Conservation (phyloP, 2,888 invertebrate genomes). For the Scrobipalpa costella region DNA sequence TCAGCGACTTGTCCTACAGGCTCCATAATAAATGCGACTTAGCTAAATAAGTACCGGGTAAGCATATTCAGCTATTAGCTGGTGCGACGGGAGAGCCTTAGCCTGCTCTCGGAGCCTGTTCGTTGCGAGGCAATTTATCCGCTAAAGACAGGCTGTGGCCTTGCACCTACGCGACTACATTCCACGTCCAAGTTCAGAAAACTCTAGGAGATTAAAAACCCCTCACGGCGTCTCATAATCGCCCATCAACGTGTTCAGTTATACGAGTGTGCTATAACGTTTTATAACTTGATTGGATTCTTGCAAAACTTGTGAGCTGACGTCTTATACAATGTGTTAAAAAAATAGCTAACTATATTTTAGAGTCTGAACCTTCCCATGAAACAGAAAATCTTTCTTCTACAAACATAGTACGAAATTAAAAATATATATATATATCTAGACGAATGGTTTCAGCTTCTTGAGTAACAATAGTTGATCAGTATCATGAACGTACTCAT, state of each 20-base stretch:
- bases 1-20: conserved; percentile 48
- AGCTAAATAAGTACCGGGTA: no score
- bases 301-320: conserved; percentile 8
- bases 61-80: conserved; percentile 67
- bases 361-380: no score
- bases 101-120: conserved; percentile 56
- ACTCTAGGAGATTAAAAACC: conserved; percentile 63
- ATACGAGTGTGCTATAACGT: conserved; percentile 25
- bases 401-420: no score
- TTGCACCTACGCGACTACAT: conserved; percentile 66
- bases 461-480: no score
- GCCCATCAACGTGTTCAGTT: conserved; percentile 23
- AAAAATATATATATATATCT: no score
- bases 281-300: conserved; percentile 25
- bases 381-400: no score
- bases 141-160: conserved; percentile 68
- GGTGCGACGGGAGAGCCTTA: conserved; percentile 39
- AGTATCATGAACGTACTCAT: no score
- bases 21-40: conserved; percentile 56
- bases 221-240: conserved; percentile 30
- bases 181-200: conserved; percentile 66
- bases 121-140: conserved; percentile 71
- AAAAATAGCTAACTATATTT: no score
- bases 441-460: no score
- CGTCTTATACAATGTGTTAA: conserved; percentile 13